phyloP scores from a whole-genome alignment of 2,797 vertebrate genomes.

The Gallinago stenura region DNA sequence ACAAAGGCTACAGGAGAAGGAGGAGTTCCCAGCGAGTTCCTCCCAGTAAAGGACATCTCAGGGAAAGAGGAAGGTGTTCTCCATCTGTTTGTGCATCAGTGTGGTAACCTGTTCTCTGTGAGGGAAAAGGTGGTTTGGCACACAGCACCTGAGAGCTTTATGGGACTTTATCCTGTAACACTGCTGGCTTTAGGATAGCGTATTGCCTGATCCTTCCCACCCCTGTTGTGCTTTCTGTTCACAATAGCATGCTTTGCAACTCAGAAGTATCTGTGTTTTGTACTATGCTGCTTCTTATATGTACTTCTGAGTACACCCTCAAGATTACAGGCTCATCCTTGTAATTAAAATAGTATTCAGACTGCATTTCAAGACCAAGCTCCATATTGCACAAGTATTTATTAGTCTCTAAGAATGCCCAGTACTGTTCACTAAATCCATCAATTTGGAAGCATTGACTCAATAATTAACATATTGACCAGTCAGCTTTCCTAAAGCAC shows the following conservation, averaged over 20 bases:
- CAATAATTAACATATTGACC: not conserved
- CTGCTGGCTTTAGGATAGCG: accelerated
- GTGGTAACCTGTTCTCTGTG: not conserved
- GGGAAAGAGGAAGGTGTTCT: not conserved
- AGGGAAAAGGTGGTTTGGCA: not conserved
- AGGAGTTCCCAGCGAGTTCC: not conserved
- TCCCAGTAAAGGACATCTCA: accelerated
- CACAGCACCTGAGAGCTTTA: not conserved
- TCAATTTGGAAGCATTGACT: not conserved
- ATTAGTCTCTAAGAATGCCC: not conserved
- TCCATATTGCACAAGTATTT: not conserved
- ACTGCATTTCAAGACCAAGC: not conserved
- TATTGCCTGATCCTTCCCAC: not conserved
- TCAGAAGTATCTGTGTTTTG: accelerated
- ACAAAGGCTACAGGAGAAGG: not conserved
- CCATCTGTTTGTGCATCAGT: not conserved
- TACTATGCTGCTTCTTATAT: not conserved
- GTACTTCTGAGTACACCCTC: not conserved
- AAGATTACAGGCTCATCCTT: not conserved
- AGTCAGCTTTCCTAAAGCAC: not conserved
- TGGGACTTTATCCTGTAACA: not conserved
- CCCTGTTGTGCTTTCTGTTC: accelerated
- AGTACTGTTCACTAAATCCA: not conserved
- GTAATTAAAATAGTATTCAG: not conserved
- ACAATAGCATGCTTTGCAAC: accelerated